Evolutionary conservation across 2,888 invertebrate genomes (phyloP).

Genomic region (Clivina fossor): DNA sequence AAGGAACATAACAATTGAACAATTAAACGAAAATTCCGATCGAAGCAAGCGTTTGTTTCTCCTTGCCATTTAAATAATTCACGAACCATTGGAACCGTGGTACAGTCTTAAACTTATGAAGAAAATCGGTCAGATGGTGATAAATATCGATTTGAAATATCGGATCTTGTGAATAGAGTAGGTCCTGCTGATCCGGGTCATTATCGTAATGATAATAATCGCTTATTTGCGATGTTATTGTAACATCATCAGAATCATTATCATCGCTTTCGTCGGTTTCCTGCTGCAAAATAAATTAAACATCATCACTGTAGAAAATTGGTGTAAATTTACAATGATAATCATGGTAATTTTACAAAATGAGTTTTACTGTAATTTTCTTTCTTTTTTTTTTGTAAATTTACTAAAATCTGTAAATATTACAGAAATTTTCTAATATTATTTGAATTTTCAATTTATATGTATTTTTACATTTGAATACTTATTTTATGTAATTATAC

Average conservation of each 20-base stretch:
- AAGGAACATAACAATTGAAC: too few species aligned
- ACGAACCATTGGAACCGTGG: constrained; percentile 63
- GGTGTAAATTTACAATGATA: too few species aligned
- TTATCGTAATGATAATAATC: constrained; percentile 50
- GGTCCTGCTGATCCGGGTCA: constrained; percentile 61
- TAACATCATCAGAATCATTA: constrained; percentile 4
- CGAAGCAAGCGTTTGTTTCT: constrained; percentile 55
- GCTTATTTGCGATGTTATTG: constrained; percentile 8
- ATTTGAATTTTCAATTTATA: too few species aligned
- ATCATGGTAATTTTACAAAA: too few species aligned
- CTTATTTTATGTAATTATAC: too few species aligned
- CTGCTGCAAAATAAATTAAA: constrained; percentile 11
- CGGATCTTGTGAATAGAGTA: constrained; percentile 64
- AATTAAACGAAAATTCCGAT: constrained; percentile 23
- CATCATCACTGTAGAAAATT: too few species aligned
- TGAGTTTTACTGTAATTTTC: too few species aligned
- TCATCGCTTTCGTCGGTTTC: constrained; percentile 24
- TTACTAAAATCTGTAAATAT: too few species aligned
- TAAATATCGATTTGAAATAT: constrained; percentile 64
- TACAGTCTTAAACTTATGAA: constrained; percentile 64
- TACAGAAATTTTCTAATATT: too few species aligned
- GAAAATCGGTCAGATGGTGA: constrained; percentile 64
- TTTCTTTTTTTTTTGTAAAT: too few species aligned
- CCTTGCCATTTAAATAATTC: constrained; percentile 61
- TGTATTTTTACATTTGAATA: too few species aligned